A percentile compares a stretch with the other conserved stretches of the same genome.
These are phyloP conservation scores for Neoaliturus tenellus DNA, from an alignment of 2,888 invertebrate species.

Conservation along the genomic window DNA sequence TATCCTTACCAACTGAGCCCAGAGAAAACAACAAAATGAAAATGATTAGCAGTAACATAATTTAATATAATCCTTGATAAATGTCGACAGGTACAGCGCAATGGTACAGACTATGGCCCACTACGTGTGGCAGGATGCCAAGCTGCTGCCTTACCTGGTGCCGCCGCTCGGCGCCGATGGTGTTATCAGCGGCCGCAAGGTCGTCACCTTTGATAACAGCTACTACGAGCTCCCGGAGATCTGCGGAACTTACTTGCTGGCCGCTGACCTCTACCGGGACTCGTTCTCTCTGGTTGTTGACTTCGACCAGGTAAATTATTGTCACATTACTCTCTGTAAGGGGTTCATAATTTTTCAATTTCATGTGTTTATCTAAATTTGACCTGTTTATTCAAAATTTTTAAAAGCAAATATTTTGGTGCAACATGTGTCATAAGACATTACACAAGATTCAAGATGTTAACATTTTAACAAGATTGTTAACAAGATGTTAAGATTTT, in stretches of 20 bases:
- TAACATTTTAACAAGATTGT: too few species aligned
- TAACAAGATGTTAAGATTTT: too few species aligned
- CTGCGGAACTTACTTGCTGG: slow-evolving; percentile 73
- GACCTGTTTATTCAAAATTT: too few species aligned
- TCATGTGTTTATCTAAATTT: too few species aligned
- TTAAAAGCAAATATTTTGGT: too few species aligned
- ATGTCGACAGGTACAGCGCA: not conserved
- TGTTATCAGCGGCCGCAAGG: slow-evolving; percentile 71
- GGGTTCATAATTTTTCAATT: too few species aligned
- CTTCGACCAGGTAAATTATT: not conserved
- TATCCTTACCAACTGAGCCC: too few species aligned
- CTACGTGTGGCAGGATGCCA: slow-evolving; percentile 24
- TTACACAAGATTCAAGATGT: too few species aligned
- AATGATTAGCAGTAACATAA: not conserved
- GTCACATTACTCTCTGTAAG: too few species aligned
- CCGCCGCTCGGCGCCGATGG: slow-evolving; percentile 59
- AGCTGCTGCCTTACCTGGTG: slow-evolving; percentile 27
- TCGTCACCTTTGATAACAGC: slow-evolving; percentile 73
- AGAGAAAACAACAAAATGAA: too few species aligned
- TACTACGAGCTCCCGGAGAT: slow-evolving; percentile 73
- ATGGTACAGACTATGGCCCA: slow-evolving; percentile 11
- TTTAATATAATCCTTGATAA: not conserved
- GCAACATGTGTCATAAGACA: too few species aligned
- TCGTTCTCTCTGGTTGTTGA: slow-evolving; percentile 72
- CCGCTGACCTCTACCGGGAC: slow-evolving; percentile 72